These are phyloP conservation scores for Limonius californicus DNA, from an alignment of 1,140 invertebrate species.

Conservation along the genomic window DNA sequence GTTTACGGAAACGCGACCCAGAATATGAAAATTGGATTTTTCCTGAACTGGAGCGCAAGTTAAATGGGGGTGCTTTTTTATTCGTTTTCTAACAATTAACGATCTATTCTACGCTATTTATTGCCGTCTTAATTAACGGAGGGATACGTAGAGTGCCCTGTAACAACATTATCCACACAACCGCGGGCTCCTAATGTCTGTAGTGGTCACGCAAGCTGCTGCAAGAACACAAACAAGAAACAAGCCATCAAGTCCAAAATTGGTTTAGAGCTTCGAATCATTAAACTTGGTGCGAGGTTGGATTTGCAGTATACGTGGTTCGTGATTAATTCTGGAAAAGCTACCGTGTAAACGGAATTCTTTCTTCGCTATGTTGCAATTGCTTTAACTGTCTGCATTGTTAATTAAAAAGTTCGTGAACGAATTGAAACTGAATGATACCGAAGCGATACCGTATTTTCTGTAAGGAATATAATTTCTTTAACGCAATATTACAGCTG, in stretches of 20 bases:
- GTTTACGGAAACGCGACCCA: too few relatives aligned
- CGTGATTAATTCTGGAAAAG: background rate
- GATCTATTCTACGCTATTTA: background rate
- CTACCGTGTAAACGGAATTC: too few relatives aligned
- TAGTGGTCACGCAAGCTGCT: conserved; percentile 11
- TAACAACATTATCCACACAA: conserved; percentile 10
- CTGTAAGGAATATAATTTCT: too few relatives aligned
- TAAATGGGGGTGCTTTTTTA: too few relatives aligned
- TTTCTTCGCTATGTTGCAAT: too few relatives aligned
- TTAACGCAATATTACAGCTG: too few relatives aligned
- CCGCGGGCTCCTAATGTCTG: conserved; percentile 11
- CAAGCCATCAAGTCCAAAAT: conserved; percentile 14
- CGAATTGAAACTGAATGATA: too few relatives aligned
- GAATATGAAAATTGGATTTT: too few relatives aligned
- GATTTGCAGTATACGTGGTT: conserved; percentile 4
- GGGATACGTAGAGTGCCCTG: conserved; percentile 6
- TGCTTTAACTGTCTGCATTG: too few relatives aligned
- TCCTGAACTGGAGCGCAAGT: too few relatives aligned
- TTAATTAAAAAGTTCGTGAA: too few relatives aligned
- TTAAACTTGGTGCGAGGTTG: conserved; percentile 10
- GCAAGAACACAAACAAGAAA: conserved; percentile 14
- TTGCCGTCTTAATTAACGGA: conserved; percentile 9
- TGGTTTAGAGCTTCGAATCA: conserved; percentile 10
- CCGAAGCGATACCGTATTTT: too few relatives aligned
- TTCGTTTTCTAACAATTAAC: background rate